phyloP scores from a whole-genome alignment of 2,797 vertebrate species.

The Anisognathus igniventris region DNA sequence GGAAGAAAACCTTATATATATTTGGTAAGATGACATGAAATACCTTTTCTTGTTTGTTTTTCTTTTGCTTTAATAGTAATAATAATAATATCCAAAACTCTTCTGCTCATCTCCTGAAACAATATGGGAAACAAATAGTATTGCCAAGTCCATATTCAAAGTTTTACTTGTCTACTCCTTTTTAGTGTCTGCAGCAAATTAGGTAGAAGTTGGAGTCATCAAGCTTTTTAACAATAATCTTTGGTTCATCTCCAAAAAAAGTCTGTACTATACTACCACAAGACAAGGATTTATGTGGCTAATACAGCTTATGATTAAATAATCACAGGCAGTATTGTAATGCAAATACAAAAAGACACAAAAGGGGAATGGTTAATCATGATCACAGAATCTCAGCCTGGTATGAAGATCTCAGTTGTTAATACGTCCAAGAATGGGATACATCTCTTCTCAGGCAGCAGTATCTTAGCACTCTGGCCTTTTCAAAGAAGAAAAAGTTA shows the following conservation, averaged over 20 bases:
- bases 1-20: not conserved
- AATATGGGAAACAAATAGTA: not conserved
- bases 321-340: constrained; percentile 21
- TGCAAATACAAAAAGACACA: not conserved
- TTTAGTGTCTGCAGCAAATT: not conserved
- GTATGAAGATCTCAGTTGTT: not conserved
- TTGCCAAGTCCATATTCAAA: not conserved
- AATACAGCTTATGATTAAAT: not conserved
- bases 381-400: not conserved
- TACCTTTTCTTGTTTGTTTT: not conserved
- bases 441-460: not conserved
- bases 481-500: not conserved
- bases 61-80: not conserved
- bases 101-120: not conserved
- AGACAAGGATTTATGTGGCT: not conserved
- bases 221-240: not conserved
- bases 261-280: not conserved
- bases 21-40: not conserved
- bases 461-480: not conserved
- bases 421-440: not conserved
- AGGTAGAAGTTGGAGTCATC: not conserved
- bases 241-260: not conserved
- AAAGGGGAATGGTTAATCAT: not conserved
- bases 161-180: not conserved
- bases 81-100: not conserved